Conservation (phyloP, 2,888 invertebrate species). For the Macrophya annulata region DNA sequence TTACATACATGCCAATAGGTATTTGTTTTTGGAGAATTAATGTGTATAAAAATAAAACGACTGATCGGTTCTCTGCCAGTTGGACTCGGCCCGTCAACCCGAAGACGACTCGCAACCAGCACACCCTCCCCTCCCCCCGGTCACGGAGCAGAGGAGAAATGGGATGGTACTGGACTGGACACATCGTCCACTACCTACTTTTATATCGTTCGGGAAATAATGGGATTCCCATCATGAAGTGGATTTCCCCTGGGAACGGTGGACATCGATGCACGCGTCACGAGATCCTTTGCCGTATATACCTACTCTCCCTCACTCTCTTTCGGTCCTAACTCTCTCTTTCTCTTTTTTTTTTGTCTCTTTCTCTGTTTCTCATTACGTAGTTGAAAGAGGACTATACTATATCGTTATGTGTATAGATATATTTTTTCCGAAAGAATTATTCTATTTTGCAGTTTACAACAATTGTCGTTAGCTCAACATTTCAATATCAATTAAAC, state of each 20-base stretch:
- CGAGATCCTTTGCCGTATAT: constrained; percentile 75
- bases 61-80: constrained; percentile 16
- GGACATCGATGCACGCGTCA: constrained; percentile 78
- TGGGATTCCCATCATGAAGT: constrained; percentile 79
- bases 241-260: constrained; percentile 78
- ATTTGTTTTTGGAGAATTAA: not conserved
- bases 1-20: not conserved
- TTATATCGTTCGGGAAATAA: constrained; percentile 73
- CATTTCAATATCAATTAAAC: not conserved
- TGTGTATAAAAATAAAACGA: not conserved
- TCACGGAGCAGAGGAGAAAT: constrained; percentile 38
- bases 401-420: too few relatives aligned
- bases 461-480: not conserved
- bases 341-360: not conserved
- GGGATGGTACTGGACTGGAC: constrained; percentile 51
- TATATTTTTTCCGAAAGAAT: not conserved
- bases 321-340: not conserved
- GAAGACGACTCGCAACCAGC: constrained; percentile 16
- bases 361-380: not conserved
- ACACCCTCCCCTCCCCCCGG: not conserved
- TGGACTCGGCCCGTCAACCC: constrained; percentile 43
- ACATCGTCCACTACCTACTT: constrained; percentile 72
- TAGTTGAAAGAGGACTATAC: not conserved
- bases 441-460: constrained; percentile 4
- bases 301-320: constrained; percentile 56